Conservation (phyloP, 2,113 vertebrate species). For the Anser cygnoides region DNA sequence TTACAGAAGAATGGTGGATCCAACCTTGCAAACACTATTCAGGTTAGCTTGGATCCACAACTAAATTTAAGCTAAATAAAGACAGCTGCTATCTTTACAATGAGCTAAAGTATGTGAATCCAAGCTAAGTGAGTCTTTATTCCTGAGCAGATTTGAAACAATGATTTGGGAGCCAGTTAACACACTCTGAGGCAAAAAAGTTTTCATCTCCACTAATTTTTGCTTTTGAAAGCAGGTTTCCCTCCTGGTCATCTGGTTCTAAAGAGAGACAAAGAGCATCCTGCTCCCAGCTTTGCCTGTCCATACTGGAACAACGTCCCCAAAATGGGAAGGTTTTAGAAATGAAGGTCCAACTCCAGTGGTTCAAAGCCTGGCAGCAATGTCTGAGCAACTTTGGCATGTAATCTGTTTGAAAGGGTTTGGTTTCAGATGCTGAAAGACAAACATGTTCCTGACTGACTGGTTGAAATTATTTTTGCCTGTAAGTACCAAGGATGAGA, state of each 20-base stretch:
- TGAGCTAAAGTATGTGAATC: not conserved
- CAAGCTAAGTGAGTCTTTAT: not conserved
- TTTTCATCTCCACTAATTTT: not conserved
- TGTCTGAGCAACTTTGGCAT: not conserved
- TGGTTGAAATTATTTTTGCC: not conserved
- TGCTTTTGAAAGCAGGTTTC: not conserved
- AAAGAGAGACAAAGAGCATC: not conserved
- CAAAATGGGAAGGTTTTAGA: not conserved
- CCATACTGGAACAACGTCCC: not conserved
- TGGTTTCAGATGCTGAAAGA: not conserved
- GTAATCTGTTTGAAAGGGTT: not conserved
- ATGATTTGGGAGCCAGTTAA: not conserved
- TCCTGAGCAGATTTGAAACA: not conserved
- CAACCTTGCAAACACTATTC: not conserved
- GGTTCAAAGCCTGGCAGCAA: not conserved
- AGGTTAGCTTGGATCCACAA: not conserved
- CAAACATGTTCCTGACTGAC: not conserved
- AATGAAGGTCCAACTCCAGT: not conserved
- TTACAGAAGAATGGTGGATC: not conserved
- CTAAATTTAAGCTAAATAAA: not conserved
- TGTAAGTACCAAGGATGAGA: not conserved
- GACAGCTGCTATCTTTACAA: not conserved
- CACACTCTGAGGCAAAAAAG: not conserved
- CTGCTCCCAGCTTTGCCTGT: not conserved
- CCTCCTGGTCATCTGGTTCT: not conserved